phyloP scores from a whole-genome alignment of 2,113 vertebrate species.

The Garra rufa region DNA sequence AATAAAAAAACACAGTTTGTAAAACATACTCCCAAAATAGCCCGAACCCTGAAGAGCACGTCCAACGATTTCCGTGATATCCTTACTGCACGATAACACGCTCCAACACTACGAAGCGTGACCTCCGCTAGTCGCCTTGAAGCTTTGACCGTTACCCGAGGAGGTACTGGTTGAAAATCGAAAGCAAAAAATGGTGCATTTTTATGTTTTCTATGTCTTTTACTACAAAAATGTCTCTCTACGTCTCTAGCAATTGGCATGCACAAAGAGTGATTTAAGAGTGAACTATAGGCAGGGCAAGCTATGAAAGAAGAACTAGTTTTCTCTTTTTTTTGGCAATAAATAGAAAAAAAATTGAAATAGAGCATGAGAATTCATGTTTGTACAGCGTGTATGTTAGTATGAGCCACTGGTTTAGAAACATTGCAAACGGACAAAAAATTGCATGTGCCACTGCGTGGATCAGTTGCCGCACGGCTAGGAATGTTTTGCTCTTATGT shows the following conservation, averaged over 20 bases:
- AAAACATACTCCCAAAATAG: slow-evolving; percentile 37
- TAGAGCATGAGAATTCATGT: slow-evolving; percentile 33
- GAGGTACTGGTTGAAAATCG: slow-evolving; percentile 49
- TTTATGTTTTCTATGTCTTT: slow-evolving; percentile 35
- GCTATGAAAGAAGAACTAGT: slow-evolving; percentile 49
- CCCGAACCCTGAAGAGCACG: slow-evolving; percentile 32
- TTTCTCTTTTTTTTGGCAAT: slow-evolving; percentile 48
- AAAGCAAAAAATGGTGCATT: slow-evolving; percentile 34
- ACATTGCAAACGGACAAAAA: slow-evolving; percentile 27
- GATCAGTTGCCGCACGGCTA: slow-evolving; percentile 11
- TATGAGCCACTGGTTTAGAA: slow-evolving; percentile 44
- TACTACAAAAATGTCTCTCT: slow-evolving; percentile 52
- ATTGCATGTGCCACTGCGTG: slow-evolving; percentile 27
- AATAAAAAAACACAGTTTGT: slow-evolving; percentile 48
- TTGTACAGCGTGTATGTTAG: slow-evolving; percentile 49
- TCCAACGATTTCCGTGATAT: slow-evolving; percentile 8
- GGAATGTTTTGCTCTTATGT: slow-evolving; percentile 33
- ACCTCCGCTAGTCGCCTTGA: slow-evolving; percentile 19
- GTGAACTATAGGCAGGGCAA: slow-evolving; percentile 58
- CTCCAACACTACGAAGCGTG: background rate
- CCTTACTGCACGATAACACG: slow-evolving; percentile 6
- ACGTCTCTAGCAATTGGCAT: slow-evolving; percentile 58
- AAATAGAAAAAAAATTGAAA: slow-evolving; percentile 57
- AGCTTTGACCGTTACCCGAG: slow-evolving; percentile 13
- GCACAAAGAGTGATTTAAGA: slow-evolving; percentile 53